phyloP scores from a whole-genome alignment of 2,888 invertebrate species.

The Osedax fenrisi region DNA sequence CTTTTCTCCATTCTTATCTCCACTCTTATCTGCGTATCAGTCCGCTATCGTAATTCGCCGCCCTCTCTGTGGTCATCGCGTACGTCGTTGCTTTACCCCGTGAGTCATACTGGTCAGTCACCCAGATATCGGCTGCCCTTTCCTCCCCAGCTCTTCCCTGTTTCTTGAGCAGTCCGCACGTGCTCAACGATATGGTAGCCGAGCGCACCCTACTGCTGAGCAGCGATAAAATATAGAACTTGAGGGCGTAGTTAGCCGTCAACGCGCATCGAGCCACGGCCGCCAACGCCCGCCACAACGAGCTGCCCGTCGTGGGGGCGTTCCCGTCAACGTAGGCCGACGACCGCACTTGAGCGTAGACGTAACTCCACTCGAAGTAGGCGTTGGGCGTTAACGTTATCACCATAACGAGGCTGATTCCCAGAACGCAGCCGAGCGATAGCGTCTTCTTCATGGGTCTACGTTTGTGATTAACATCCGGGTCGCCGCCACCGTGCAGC shows the following conservation, averaged over 20 bases:
- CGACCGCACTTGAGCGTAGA: background rate
- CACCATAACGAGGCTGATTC: background rate
- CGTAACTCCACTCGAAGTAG: background rate
- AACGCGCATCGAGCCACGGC: conserved; percentile 17
- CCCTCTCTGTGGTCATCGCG: background rate
- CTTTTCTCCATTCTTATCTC: too few species aligned
- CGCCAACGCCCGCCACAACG: conserved; percentile 18
- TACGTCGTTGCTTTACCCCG: background rate
- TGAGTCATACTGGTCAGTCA: background rate
- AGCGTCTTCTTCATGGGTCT: too few species aligned
- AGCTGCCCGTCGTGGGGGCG: background rate
- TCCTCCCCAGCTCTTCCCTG: too few species aligned
- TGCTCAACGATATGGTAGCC: background rate
- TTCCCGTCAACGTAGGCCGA: conserved; percentile 3
- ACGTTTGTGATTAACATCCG: too few species aligned
- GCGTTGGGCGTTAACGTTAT: background rate
- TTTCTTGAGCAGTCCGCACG: too few species aligned
- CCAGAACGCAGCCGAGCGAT: background rate
- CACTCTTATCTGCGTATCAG: too few species aligned
- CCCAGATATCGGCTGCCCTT: background rate
- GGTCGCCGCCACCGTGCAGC: too few species aligned
- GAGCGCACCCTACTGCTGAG: background rate
- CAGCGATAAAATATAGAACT: conserved; percentile 25
- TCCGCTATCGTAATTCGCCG: background rate
- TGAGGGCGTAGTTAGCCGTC: conserved; percentile 29